A percentile compares a stretch with the other conserved stretches of the same genome.
These are phyloP conservation scores for Tetraodon nigroviridis DNA, from an alignment of 2,113 vertebrate species.

Conservation along the genomic window DNA sequence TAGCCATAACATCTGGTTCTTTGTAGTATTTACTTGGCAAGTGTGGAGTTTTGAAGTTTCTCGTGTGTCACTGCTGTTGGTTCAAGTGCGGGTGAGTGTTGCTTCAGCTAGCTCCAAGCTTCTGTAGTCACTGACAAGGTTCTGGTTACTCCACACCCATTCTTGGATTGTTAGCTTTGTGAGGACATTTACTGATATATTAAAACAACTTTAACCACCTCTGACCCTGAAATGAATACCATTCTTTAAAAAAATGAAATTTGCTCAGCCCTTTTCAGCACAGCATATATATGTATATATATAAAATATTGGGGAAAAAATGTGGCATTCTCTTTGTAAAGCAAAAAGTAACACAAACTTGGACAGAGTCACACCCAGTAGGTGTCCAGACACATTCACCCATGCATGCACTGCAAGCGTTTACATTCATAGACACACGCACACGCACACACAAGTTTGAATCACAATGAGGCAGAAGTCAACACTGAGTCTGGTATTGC, in stretches of 20 bases:
- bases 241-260: too few species aligned
- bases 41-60: slow-evolving; percentile 23
- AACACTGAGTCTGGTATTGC: slow-evolving; percentile 36
- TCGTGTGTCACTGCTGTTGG: slow-evolving; percentile 18
- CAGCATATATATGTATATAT: too few species aligned
- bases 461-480: slow-evolving; percentile 42
- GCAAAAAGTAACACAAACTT: slow-evolving; percentile 4
- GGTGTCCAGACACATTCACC: slow-evolving; percentile 22
- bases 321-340: too few species aligned
- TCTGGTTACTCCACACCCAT: slow-evolving; percentile 21
- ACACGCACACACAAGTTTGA: slow-evolving; percentile 24
- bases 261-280: too few species aligned
- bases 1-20: slow-evolving; percentile 30
- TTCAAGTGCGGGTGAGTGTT: slow-evolving; percentile 43
- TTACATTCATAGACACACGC: slow-evolving; percentile 15
- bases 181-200: background rate
- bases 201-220: background rate
- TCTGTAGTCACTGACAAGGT: slow-evolving; percentile 26
- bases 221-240: background rate
- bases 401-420: slow-evolving; percentile 24
- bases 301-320: too few species aligned
- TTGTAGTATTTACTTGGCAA: slow-evolving; percentile 14
- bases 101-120: slow-evolving; percentile 34
- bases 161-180: background rate
- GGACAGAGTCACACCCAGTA: slow-evolving; percentile 16